Conservation (phyloP, 92 coral and sea anemone species). For the Palythoa caribaeorum region DNA sequence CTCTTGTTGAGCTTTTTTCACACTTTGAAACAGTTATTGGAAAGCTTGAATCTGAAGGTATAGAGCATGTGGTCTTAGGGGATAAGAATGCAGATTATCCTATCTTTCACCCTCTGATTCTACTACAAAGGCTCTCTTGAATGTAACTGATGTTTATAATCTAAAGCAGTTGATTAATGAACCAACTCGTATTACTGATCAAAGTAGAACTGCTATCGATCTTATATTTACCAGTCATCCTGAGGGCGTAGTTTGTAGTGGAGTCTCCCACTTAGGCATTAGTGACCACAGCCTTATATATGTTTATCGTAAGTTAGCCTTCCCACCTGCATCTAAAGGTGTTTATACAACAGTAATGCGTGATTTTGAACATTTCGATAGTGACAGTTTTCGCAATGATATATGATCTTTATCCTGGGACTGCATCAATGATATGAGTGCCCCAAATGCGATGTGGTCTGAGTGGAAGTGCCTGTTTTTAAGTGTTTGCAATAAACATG, state of each 20-base stretch:
- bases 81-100: neutral
- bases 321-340: conserved; percentile 1
- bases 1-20: too few relatives aligned
- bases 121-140: neutral
- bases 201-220: conserved; percentile 35
- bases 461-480: conserved; percentile 16
- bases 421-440: neutral
- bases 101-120: conserved; percentile 1
- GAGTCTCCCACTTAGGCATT: conserved; percentile 44
- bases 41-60: conserved; percentile 63
- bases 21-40: conserved; percentile 49
- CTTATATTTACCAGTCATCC: neutral
- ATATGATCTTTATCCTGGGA: neutral
- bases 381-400: conserved; percentile 28
- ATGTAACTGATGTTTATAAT: conserved; percentile 35
- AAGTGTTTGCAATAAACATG: conserved; percentile 9
- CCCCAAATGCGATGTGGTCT: conserved; percentile 28
- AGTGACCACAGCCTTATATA: conserved; percentile 42
- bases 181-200: conserved; percentile 41
- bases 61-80: too few relatives aligned
- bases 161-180: conserved; percentile 36
- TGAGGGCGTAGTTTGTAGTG: conserved; percentile 33
- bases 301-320: conserved; percentile 46
- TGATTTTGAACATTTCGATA: conserved; percentile 16
- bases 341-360: conserved; percentile 10